Base-by-base conservation (phyloP, 2,797 vertebrate species). In the Basileuterus tristriatus region DNA sequence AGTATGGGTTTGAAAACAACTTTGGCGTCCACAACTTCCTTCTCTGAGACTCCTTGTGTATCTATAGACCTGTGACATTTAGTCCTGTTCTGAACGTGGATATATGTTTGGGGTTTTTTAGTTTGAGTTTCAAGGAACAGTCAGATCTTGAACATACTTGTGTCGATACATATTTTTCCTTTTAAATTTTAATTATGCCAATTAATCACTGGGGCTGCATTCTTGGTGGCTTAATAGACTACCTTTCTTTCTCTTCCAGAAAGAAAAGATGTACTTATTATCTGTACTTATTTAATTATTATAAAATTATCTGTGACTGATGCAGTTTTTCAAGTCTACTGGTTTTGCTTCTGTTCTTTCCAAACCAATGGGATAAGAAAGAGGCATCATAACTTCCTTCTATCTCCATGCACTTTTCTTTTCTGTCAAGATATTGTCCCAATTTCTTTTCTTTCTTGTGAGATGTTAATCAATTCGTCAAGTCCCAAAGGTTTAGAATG, bases 41-140 rank as follows among this genome's bases (percentile, higher is more conserved):
- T 44, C 60, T 70, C 26, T 64, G 65, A n/a, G 36, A 24, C 4
- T 29, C 4, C 11, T 67, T 5, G 2, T 26, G 2, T 41, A 11
- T 46, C 15, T 60, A 8, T 21, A 53, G 24, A 21, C 6, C 3
- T 50, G 8, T 72, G 39, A 69, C 37, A 55, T 65, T 76, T 11
- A 58, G 16, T 59, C 19, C 9, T 4, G 5, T 17, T 67, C n/a
- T 74, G 19, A 85, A 85, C 0, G 2, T n/a, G 9, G 3, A 3
- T 47, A 24, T 75, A 37, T 22, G 1, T 70, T 63, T 52, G 3
- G 8, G 1, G 0, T 0, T 71, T 58, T 55, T 50, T 26, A 29
- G 11, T 69, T 53, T 43, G 26, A 16, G 17, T 59, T 86, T 83
- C 50, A 39, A 36, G 20, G 80, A 83, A 10, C 41, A 62, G 18